Percentiles rank a stretch among this genome's conserved stretches.
These are phyloP conservation scores for Tetramorium alpestre DNA, from an alignment of 1,140 invertebrate genomes.

Conservation along the genomic window DNA sequence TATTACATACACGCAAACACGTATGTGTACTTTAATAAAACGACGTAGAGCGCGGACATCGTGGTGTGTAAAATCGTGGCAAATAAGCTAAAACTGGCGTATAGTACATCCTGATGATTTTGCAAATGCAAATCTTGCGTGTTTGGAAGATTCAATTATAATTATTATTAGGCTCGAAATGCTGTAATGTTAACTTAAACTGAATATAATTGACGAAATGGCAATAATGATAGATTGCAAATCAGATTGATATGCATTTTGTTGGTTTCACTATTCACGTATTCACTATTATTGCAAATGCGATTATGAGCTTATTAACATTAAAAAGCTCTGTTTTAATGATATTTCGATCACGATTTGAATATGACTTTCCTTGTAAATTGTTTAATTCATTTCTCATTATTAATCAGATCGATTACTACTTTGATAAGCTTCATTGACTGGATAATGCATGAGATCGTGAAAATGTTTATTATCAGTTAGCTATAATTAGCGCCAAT, in stretches of 20 bases:
- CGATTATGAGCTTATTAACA: not conserved
- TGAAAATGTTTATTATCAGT: slow-evolving; percentile 47
- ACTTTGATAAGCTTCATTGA: slow-evolving; percentile 8
- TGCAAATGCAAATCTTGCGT: not conserved
- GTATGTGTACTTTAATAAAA: not conserved
- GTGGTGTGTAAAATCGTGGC: not conserved
- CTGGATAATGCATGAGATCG: slow-evolving; percentile 9
- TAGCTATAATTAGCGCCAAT: slow-evolving; percentile 5
- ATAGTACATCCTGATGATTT: not conserved
- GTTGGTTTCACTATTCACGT: not conserved
- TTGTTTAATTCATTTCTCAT: not conserved
- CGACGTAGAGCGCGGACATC: not conserved
- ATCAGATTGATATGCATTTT: not conserved
- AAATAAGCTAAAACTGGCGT: not conserved
- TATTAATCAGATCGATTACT: slow-evolving; percentile 34
- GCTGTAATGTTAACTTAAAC: slow-evolving; percentile 10
- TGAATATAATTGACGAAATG: slow-evolving; percentile 11
- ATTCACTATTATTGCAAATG: not conserved
- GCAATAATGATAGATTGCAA: slow-evolving; percentile 30
- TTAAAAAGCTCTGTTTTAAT: slow-evolving; percentile 9
- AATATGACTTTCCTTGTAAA: slow-evolving; percentile 1
- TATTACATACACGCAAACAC: not conserved
- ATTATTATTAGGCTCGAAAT: slow-evolving; percentile 4
- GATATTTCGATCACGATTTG: not conserved
- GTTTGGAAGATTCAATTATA: slow-evolving; percentile 15